Percentiles rank a stretch among this genome's conserved stretches.
phyloP scores from a whole-genome alignment of 1,140 invertebrate species.

The Drosophila malerkotliana region DNA sequence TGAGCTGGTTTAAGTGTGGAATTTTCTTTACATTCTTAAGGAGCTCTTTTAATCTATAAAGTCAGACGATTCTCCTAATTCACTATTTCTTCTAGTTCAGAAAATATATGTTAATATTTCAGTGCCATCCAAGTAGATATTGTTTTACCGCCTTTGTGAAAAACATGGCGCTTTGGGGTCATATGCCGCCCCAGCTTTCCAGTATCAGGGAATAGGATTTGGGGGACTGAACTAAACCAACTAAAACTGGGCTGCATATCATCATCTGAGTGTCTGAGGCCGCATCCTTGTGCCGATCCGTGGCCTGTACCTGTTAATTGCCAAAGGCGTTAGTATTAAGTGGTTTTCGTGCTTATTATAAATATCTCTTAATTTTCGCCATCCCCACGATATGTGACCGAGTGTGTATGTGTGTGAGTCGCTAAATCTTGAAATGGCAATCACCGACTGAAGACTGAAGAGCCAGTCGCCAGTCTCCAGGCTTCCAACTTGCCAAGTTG shows the following conservation, averaged over 20 bases:
- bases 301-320: slow-evolving; percentile 81
- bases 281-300: slow-evolving; percentile 47
- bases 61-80: background rate
- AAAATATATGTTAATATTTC: background rate
- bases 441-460: slow-evolving; percentile 58
- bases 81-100: background rate
- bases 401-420: slow-evolving; percentile 25
- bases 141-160: slow-evolving; percentile 6
- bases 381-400: slow-evolving; percentile 41
- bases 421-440: slow-evolving; percentile 80
- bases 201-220: slow-evolving; percentile 8
- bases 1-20: background rate
- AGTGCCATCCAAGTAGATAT: background rate
- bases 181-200: slow-evolving; percentile 11
- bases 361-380: slow-evolving; percentile 84
- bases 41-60: too few relatives aligned
- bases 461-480: slow-evolving; percentile 10
- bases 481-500: slow-evolving; percentile 9
- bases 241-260: slow-evolving; percentile 33
- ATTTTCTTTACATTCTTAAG: too few relatives aligned
- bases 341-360: slow-evolving; percentile 84
- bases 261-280: slow-evolving; percentile 32
- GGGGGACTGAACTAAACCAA: background rate
- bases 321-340: slow-evolving; percentile 84
- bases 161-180: slow-evolving; percentile 34